A percentile compares a stretch with the other conserved stretches of the same genome.
Evolutionary conservation across 2,113 vertebrate species (phyloP).

Genomic region (Callospermophilus lateralis): DNA sequence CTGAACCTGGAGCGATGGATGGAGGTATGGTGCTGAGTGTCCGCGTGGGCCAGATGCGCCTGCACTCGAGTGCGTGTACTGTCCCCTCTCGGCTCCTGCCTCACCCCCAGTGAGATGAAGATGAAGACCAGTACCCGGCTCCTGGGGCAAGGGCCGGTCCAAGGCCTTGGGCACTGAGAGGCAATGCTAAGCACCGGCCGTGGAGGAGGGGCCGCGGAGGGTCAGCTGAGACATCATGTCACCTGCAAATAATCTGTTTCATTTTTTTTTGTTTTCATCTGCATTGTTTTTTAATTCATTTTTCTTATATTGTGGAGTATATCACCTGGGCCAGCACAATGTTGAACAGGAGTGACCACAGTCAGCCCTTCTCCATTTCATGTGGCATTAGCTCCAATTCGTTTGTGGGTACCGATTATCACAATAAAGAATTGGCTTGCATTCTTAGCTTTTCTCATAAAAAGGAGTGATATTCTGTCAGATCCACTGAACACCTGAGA

Average conservation of each 20-base stretch:
- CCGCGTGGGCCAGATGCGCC: too few relatives aligned
- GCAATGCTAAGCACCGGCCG: neutral
- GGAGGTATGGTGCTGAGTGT: neutral
- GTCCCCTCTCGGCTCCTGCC: neutral
- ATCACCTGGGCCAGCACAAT: neutral
- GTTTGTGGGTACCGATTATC: neutral
- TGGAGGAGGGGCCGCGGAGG: neutral
- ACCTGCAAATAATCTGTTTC: neutral
- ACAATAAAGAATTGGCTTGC: neutral
- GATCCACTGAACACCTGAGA: too few relatives aligned
- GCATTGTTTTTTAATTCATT: neutral
- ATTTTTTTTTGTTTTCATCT: neutral
- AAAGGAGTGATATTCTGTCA: neutral
- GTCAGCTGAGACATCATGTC: neutral
- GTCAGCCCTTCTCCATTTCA: neutral
- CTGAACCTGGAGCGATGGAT: neutral
- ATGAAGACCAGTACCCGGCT: neutral
- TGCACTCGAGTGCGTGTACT: too few relatives aligned
- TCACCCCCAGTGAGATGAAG: neutral
- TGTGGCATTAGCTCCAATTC: neutral
- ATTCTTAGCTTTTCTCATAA: neutral
- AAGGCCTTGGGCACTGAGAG: neutral
- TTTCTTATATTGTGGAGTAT: neutral
- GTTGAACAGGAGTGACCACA: neutral
- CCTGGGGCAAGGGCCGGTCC: neutral